Conservation (phyloP, 2,797 vertebrate genomes). For the Eurystomus glaucurus region DNA sequence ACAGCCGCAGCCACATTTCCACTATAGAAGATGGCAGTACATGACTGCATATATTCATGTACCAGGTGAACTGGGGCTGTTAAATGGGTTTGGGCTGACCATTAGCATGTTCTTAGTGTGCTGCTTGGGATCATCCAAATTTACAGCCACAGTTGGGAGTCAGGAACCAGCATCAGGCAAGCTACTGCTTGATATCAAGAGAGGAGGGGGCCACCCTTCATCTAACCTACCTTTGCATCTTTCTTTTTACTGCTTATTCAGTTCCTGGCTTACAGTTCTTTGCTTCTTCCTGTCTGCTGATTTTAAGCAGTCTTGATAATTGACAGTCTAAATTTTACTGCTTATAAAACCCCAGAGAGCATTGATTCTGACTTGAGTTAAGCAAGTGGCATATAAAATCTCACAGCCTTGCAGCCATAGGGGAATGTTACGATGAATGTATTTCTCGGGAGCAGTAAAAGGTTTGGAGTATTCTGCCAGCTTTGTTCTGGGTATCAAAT, state of each 20-base stretch:
- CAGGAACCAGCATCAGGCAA: neutral
- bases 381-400: slow-evolving; percentile 56
- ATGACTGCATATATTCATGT: neutral
- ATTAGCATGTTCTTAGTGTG: neutral
- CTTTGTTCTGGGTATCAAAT: slow-evolving; percentile 25
- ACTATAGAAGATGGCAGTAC: neutral
- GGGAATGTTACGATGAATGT: slow-evolving; percentile 53
- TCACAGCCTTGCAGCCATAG: slow-evolving; percentile 22
- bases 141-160: neutral
- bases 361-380: slow-evolving; percentile 66
- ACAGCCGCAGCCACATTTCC: neutral
- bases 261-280: neutral
- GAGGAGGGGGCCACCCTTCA: neutral
- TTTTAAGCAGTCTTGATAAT: slow-evolving; percentile 67
- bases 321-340: slow-evolving; percentile 65
- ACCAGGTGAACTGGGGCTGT: neutral
- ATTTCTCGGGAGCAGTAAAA: slow-evolving; percentile 53
- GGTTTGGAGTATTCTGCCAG: slow-evolving; percentile 57
- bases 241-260: slow-evolving; percentile 22
- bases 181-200: neutral
- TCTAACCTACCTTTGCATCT: neutral
- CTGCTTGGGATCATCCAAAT: neutral
- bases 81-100: neutral
- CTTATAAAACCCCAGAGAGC: slow-evolving; percentile 56
- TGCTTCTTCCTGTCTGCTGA: neutral